These are phyloP conservation scores for Rhincodon typus DNA, from an alignment of 2,797 vertebrate genomes.

Conservation along the genomic window DNA sequence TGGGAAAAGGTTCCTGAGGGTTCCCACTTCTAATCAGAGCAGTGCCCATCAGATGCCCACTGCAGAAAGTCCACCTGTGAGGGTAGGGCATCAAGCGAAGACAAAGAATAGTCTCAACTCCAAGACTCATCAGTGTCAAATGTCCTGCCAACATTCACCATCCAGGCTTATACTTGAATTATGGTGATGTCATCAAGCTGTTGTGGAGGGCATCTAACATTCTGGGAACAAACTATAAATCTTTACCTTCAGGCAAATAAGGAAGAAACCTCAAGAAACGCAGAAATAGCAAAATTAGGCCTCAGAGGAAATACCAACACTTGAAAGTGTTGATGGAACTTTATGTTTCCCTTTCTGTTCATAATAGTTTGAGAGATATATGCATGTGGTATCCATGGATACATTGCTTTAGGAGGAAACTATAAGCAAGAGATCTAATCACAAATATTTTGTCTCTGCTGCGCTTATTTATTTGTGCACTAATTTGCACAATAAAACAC, in stretches of 20 bases:
- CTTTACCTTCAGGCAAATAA: not conserved
- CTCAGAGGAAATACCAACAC: not conserved
- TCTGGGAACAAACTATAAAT: not conserved
- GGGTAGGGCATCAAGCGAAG: not conserved
- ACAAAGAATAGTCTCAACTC: not conserved
- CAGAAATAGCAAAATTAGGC: not conserved
- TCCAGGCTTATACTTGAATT: not conserved
- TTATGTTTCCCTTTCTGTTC: not conserved
- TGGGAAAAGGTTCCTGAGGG: not conserved
- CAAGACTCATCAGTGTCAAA: not conserved
- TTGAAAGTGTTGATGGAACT: not conserved
- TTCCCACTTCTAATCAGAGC: not conserved
- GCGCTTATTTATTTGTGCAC: not conserved
- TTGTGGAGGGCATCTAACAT: not conserved
- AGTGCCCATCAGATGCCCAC: not conserved
- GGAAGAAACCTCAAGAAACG: not conserved
- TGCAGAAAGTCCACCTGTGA: not conserved
- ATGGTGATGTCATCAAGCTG: not conserved
- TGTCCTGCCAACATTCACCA: not conserved
- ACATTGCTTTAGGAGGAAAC: not conserved
- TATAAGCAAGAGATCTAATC: not conserved
- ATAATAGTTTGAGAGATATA: not conserved
- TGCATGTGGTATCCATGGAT: not conserved
- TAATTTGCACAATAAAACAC: not conserved
- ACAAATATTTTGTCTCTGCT: not conserved